Percentiles rank a stretch among this genome's conserved stretches.
Conservation (phyloP, 2,113 vertebrate species). For the Triplophysa rosa region DNA sequence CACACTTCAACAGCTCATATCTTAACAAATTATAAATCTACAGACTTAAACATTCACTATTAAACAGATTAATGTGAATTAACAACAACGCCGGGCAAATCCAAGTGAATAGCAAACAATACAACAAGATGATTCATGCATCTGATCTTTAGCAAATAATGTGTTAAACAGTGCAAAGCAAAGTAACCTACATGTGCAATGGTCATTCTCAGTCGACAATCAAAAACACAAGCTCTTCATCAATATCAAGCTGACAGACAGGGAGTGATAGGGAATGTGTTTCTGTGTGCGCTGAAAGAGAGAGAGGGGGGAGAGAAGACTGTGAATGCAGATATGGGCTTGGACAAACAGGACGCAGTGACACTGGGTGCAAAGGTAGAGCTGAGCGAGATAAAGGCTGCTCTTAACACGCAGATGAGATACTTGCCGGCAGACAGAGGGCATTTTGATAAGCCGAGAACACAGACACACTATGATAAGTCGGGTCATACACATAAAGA, state of each 20-base stretch:
- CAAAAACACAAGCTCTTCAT: background rate
- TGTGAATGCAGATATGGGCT: constrained; percentile 27
- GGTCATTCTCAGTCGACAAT: background rate
- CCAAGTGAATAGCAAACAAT: background rate
- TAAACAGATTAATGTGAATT: background rate
- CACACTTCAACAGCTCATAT: background rate
- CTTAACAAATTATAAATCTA: background rate
- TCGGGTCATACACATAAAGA: constrained; percentile 34
- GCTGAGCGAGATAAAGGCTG: constrained; percentile 15
- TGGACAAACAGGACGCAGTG: constrained; percentile 40
- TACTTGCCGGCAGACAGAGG: constrained; percentile 40
- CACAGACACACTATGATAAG: constrained; percentile 37
- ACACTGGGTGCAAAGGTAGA: constrained; percentile 43
- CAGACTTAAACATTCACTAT: background rate
- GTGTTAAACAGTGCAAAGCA: background rate
- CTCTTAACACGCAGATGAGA: constrained; percentile 35
- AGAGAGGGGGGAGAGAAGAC: constrained; percentile 1
- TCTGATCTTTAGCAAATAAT: background rate
- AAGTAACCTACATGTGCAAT: background rate
- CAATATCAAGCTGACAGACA: background rate
- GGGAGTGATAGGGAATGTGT: background rate
- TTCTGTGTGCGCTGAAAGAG: background rate
- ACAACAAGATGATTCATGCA: background rate
- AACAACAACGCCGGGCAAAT: background rate
- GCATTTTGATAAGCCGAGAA: constrained; percentile 36